Percentiles rank a stretch among this genome's conserved stretches.
Evolutionary conservation across 2,888 invertebrate species (phyloP).

Genomic region (Trichacis sp.): DNA sequence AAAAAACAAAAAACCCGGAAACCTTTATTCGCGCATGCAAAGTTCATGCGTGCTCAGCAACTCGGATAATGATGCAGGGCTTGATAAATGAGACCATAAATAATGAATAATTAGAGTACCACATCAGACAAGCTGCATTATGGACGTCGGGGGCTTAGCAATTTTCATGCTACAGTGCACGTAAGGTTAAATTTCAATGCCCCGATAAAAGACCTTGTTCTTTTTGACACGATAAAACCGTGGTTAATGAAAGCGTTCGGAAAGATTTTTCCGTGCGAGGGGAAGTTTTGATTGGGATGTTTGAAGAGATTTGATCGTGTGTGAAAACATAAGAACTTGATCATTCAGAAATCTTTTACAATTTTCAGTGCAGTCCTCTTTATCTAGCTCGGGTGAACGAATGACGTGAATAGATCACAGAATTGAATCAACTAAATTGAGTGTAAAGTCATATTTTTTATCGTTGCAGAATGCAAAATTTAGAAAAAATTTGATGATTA

Average conservation of each 20-base stretch:
- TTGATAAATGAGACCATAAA: slow-evolving; percentile 1
- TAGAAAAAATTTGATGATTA: too few relatives aligned
- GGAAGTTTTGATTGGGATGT: too few relatives aligned
- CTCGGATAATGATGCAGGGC: not conserved
- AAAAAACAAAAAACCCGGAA: not conserved
- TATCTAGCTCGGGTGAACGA: too few relatives aligned
- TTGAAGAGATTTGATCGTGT: too few relatives aligned
- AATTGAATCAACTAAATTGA: too few relatives aligned
- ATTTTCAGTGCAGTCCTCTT: too few relatives aligned
- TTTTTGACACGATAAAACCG: not conserved
- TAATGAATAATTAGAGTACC: not conserved
- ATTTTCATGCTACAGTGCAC: not conserved
- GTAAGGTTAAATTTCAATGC: not conserved
- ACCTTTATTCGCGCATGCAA: not conserved
- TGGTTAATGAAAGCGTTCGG: not conserved
- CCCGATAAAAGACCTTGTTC: not conserved
- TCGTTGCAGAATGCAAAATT: too few relatives aligned
- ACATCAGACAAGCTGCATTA: not conserved
- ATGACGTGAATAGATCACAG: too few relatives aligned
- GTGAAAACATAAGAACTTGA: too few relatives aligned
- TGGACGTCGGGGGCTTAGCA: not conserved
- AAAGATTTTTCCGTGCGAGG: too few relatives aligned
- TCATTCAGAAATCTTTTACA: too few relatives aligned
- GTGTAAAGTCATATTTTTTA: too few relatives aligned
- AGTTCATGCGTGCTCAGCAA: not conserved